Conservation (phyloP, 1,140 invertebrate species). For the Trigoniulus corallinus region DNA sequence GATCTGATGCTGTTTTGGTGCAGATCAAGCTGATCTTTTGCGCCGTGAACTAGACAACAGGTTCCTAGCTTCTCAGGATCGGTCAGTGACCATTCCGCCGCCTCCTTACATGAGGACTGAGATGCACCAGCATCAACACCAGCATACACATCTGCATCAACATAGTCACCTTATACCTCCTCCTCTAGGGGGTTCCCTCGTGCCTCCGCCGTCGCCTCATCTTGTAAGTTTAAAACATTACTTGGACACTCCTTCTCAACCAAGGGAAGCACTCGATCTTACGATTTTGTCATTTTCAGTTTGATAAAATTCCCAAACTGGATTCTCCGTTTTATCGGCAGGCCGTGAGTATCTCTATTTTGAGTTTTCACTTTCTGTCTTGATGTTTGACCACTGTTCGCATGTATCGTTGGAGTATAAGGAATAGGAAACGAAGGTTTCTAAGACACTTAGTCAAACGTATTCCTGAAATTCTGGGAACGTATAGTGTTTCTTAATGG, state of each 20-base stretch:
- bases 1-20: not conserved
- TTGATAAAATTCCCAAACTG: conserved; percentile 25
- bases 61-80: conserved; percentile 61
- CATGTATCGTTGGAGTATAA: too few relatives aligned
- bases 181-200: conserved; percentile 16
- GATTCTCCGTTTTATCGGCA: conserved; percentile 22
- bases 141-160: conserved; percentile 74
- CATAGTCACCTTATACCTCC: conserved; percentile 47
- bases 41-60: conserved; percentile 77
- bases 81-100: conserved; percentile 35
- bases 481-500: too few relatives aligned
- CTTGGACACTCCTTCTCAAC: too few relatives aligned
- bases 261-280: too few relatives aligned
- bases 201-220: conserved; percentile 20
- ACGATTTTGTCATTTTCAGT: conserved; percentile 16
- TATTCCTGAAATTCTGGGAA: too few relatives aligned
- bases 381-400: too few relatives aligned
- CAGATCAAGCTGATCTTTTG: conserved; percentile 48
- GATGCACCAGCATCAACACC: conserved; percentile 80
- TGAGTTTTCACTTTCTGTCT: not conserved
- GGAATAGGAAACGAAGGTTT: too few relatives aligned
- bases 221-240: too few relatives aligned
- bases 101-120: conserved; percentile 57
- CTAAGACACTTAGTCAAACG: too few relatives aligned
- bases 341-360: not conserved